Evolutionary conservation across 2,888 invertebrate genomes (phyloP).

Genomic region (Ariolimax columbianus): DNA sequence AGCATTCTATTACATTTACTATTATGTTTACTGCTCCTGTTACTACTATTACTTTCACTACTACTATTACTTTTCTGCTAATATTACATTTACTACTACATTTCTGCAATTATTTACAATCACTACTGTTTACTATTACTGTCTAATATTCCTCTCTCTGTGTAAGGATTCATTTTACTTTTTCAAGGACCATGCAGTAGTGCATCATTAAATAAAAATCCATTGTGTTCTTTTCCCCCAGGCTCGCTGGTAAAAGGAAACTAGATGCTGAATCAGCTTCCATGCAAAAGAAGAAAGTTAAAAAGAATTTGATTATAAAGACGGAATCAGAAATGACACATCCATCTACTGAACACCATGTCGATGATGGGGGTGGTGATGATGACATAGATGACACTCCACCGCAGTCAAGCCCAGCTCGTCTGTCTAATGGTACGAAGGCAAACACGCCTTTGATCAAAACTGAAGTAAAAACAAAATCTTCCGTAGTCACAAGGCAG

Average conservation of each 20-base stretch:
- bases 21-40: too few relatives aligned
- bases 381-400: not conserved
- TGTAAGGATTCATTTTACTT: not conserved
- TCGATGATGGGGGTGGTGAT: constrained; percentile 27
- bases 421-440: not conserved
- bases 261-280: not conserved
- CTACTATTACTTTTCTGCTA: too few relatives aligned
- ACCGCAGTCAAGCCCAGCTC: not conserved
- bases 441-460: not conserved
- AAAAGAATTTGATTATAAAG: constrained; percentile 58
- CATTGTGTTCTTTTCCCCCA: not conserved
- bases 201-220: not conserved
- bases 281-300: not conserved
- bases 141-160: too few relatives aligned
- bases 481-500: constrained; percentile 2
- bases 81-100: too few relatives aligned
- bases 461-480: not conserved
- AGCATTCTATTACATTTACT: too few relatives aligned
- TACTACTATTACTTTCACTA: too few relatives aligned
- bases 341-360: constrained; percentile 54
- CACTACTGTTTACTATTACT: too few relatives aligned
- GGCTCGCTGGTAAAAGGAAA: not conserved
- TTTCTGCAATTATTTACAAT: too few relatives aligned
- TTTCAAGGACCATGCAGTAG: not conserved
- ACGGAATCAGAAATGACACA: constrained; percentile 64